Evolutionary conservation across 2,797 vertebrate genomes (phyloP), one percentile per base, ranked within the genome.

Genomic region (Sebastes cheni): DNA sequence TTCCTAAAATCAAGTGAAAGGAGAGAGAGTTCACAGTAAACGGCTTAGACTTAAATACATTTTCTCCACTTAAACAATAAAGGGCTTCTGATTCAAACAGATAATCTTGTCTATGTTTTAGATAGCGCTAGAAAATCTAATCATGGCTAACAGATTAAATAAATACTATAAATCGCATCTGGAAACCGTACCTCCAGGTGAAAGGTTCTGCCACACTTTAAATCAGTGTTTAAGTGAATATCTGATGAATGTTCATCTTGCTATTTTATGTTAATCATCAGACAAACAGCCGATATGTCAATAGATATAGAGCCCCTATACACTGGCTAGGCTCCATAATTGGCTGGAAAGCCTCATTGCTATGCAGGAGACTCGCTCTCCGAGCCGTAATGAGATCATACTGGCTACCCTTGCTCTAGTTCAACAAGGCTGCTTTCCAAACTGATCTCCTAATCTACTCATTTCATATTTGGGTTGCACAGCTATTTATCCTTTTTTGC

Each of bases 371-470:
- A 81, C 78, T 86, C 71, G 25, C 85, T 81, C 72, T 30, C 69
- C 2, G 12, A 68, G 79, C 77, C 58, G 78, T 93, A 94, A 93
- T 89, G 88, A 92, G 91, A 92, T 92, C 93, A 89, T 80, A 74
- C 79, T 54, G 86, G 58, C 86, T 82, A 67, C 77, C 59, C 74
- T 67, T 67, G 72, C 81, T 39, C 8, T 12, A 73, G 79, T 81
- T 89, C 80, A 66, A 65, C 80, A 65, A 64, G 22, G 65, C 69
- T 52, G 69, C 36, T 81, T 86, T 81, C n/a, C 34, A 88, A 90
- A 75, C 55, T 42, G 70, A 50, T 67, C 77, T 78, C 72, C 69
- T 87, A 83, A 92, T 90, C 71, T 83, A 76, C 58, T 77, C 72
- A 80, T 82, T 91, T 84, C 73, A 87, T 86, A 90, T 85, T 82